Conservation (phyloP, 2,797 vertebrate genomes). For the Crax fasciolata region DNA sequence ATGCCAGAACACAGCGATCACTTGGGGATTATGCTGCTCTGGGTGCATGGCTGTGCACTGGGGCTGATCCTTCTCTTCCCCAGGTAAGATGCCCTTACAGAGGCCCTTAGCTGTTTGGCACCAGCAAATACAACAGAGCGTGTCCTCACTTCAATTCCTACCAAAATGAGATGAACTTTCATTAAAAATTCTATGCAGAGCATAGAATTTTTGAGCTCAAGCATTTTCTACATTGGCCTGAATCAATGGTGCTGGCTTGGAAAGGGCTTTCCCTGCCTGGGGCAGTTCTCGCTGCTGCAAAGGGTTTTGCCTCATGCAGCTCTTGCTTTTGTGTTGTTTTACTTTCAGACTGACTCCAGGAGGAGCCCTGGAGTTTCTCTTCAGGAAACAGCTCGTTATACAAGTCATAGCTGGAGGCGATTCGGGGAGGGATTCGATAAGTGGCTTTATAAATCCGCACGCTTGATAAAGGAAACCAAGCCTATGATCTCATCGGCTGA, state of each 20-base stretch:
- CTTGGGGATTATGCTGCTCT: accelerated
- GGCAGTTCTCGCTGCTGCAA: accelerated
- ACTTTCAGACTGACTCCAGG: not conserved
- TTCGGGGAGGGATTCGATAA: not conserved
- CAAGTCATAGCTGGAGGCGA: accelerated
- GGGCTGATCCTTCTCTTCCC: not conserved
- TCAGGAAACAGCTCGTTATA: accelerated
- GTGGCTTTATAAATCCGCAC: accelerated
- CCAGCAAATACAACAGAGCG: not conserved
- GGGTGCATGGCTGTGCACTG: accelerated
- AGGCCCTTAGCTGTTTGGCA: not conserved
- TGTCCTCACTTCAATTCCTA: not conserved
- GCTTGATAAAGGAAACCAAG: accelerated
- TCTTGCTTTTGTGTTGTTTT: not conserved
- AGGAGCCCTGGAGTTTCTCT: not conserved
- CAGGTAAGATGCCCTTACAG: accelerated
- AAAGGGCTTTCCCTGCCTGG: not conserved
- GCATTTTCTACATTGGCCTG: accelerated
- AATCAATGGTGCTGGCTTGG: accelerated
- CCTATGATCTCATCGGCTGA: not conserved
- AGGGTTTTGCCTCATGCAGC: accelerated
- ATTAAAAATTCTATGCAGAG: not conserved
- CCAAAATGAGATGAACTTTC: not conserved
- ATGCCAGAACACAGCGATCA: accelerated
- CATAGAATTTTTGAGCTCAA: accelerated